These are phyloP conservation scores for Cantharis lateralis DNA, from an alignment of 2,888 invertebrate genomes.

Conservation along the genomic window DNA sequence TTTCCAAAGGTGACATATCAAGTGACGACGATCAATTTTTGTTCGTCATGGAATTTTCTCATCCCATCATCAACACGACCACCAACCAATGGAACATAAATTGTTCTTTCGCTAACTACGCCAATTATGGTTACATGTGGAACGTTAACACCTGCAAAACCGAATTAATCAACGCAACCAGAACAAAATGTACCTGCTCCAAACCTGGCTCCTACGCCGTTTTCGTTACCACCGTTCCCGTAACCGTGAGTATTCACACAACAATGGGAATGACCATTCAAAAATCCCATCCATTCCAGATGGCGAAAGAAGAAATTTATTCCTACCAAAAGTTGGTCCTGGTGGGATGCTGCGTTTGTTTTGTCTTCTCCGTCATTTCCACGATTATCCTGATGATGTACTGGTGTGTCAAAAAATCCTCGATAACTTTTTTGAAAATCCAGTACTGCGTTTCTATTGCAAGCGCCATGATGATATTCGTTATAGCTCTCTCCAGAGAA, in stretches of 20 bases:
- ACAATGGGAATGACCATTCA: neutral
- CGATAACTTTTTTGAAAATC: constrained; percentile 64
- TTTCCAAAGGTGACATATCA: constrained; percentile 37
- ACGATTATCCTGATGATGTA: constrained; percentile 57
- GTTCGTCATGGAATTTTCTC: constrained; percentile 57
- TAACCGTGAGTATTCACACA: constrained; percentile 53
- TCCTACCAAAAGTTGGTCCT: constrained; percentile 54
- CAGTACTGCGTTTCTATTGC: constrained; percentile 72
- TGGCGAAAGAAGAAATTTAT: constrained; percentile 25
- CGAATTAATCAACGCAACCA: constrained; percentile 56
- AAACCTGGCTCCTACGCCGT: constrained; percentile 67
- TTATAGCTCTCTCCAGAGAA: constrained; percentile 58
- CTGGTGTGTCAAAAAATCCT: constrained; percentile 18
- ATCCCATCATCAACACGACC: constrained; percentile 56
- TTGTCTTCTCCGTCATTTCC: constrained; percentile 58
- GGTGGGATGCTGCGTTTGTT: constrained; percentile 60
- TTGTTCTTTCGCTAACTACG: constrained; percentile 57
- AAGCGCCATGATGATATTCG: constrained; percentile 69
- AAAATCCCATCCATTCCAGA: constrained; percentile 5
- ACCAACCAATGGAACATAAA: constrained; percentile 57
- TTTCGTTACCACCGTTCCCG: constrained; percentile 62
- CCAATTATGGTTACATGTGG: constrained; percentile 64
- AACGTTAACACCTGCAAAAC: constrained; percentile 65
- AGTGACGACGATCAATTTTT: constrained; percentile 55
- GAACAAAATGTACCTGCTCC: constrained; percentile 66